These are phyloP conservation scores for Andricus curvator DNA, from an alignment of 2,888 invertebrate species.

Conservation along the genomic window DNA sequence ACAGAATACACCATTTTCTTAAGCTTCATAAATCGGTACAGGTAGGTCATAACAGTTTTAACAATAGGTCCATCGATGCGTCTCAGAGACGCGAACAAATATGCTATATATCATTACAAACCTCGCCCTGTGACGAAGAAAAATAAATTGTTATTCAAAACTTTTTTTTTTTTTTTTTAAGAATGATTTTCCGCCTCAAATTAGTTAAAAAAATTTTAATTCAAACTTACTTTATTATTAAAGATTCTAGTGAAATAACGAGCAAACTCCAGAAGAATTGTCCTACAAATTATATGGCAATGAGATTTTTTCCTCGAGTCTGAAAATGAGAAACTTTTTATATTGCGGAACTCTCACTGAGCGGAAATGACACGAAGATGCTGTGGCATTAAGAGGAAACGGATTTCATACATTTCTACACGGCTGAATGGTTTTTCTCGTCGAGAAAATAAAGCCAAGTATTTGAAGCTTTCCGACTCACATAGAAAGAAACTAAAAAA, in stretches of 20 bases:
- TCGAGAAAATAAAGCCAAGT: background rate
- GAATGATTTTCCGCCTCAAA: too few species aligned
- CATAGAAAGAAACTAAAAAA: background rate
- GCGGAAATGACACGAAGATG: conserved; percentile 28
- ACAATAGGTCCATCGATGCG: too few species aligned
- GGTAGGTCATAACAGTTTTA: too few species aligned
- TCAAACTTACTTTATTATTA: background rate
- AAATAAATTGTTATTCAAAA: too few species aligned
- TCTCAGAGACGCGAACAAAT: too few species aligned
- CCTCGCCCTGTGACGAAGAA: too few species aligned
- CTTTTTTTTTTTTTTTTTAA: too few species aligned
- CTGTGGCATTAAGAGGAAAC: conserved; percentile 13
- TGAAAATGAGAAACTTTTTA: background rate
- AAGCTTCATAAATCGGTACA: too few species aligned
- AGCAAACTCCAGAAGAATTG: background rate
- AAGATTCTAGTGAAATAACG: background rate
- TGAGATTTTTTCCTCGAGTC: background rate
- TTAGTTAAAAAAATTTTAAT: background rate
- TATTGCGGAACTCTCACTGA: background rate
- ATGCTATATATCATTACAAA: too few species aligned
- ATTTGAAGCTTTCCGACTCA: background rate
- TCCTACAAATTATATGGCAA: background rate
- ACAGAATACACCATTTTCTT: too few species aligned
- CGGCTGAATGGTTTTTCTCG: conserved; percentile 6
- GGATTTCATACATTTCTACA: conserved; percentile 17